Conservation (phyloP, 2,113 vertebrate genomes). For the Mormyrus iriodes region DNA sequence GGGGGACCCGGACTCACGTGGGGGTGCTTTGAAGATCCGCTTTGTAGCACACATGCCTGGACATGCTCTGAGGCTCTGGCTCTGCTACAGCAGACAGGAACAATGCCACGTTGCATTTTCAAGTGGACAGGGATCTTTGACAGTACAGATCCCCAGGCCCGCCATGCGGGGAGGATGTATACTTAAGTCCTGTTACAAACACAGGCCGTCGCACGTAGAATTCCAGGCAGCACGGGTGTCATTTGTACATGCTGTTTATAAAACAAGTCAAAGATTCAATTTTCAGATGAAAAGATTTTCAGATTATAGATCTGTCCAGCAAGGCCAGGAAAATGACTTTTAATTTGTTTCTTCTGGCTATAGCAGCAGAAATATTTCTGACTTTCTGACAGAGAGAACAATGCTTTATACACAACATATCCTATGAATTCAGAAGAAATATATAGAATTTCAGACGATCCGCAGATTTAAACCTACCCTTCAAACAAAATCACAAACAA, state of each 20-base stretch:
- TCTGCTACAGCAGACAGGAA: background rate
- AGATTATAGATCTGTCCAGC: background rate
- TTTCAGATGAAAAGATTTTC: background rate
- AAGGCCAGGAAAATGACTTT: background rate
- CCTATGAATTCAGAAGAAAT: background rate
- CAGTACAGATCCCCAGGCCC: background rate
- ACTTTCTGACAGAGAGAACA: background rate
- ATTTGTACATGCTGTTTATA: background rate
- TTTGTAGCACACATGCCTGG: conserved; percentile 14
- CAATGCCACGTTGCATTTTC: background rate
- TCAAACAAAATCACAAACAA: background rate
- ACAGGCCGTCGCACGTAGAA: background rate
- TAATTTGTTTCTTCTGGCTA: background rate
- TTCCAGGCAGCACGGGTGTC: background rate
- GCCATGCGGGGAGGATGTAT: background rate
- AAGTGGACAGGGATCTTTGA: background rate
- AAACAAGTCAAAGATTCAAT: background rate
- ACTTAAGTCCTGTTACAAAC: background rate
- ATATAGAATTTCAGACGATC: background rate
- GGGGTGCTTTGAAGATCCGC: background rate
- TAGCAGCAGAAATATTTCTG: background rate
- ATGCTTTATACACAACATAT: background rate
- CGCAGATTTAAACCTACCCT: background rate
- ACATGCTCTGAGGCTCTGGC: background rate
- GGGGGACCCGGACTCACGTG: background rate